A percentile compares a stretch with the other conserved stretches of the same genome.
phyloP scores from a whole-genome alignment of 2,113 vertebrate genomes.

The Tachuris rubrigastra region DNA sequence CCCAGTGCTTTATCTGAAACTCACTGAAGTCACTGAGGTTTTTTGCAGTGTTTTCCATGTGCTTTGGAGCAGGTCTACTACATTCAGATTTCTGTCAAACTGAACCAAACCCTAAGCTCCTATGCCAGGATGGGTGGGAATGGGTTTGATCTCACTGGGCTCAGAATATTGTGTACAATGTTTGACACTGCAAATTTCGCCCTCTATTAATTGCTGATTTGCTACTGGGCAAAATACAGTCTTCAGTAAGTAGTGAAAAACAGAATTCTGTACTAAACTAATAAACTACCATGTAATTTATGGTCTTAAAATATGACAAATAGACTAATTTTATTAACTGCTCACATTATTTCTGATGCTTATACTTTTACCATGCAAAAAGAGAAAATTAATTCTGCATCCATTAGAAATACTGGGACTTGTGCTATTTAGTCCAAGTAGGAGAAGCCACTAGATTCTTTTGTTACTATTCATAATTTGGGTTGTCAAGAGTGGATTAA shows the following conservation, averaged over 20 bases:
- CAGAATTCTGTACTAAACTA: background rate
- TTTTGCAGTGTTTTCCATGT: background rate
- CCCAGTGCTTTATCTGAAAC: background rate
- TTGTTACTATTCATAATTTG: background rate
- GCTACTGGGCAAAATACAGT: background rate
- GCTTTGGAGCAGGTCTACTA: background rate
- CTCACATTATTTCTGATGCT: background rate
- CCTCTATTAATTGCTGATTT: background rate
- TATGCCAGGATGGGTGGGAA: background rate
- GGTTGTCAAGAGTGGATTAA: background rate
- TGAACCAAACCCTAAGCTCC: background rate
- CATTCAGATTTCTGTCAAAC: background rate
- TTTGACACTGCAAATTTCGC: background rate
- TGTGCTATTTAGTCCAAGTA: background rate
- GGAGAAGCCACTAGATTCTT: background rate
- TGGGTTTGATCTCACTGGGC: background rate
- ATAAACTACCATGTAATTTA: background rate
- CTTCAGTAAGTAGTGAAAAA: background rate
- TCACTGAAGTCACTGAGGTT: background rate
- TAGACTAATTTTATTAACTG: background rate
- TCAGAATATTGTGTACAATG: background rate
- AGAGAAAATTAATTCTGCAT: background rate
- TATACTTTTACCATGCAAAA: background rate
- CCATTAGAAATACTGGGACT: background rate
- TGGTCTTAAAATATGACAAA: background rate